phyloP scores from a whole-genome alignment of 2,888 invertebrate species.

The Meteorus colon region DNA sequence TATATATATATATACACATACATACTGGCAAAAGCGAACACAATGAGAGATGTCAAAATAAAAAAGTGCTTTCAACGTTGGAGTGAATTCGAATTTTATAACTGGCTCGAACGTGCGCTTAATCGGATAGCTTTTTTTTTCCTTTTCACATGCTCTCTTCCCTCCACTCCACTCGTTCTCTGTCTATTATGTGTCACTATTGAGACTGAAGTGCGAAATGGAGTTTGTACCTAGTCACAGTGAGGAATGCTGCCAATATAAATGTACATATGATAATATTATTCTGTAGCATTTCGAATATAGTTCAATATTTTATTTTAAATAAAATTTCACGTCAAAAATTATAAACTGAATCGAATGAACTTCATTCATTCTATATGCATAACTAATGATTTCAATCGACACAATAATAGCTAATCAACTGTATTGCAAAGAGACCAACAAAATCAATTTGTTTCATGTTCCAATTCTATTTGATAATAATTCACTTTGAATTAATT shows the following conservation, averaged over 20 bases:
- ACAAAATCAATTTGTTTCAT: no score
- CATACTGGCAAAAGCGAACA: background rate
- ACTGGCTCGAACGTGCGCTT: constrained; percentile 30
- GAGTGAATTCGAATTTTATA: constrained; percentile 29
- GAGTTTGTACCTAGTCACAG: background rate
- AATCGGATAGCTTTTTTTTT: constrained; percentile 21
- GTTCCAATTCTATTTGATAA: no score
- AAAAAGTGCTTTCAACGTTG: constrained; percentile 25
- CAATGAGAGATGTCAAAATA: background rate
- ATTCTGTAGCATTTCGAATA: background rate
- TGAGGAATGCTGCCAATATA: background rate
- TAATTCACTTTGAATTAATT: no score
- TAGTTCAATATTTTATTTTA: background rate
- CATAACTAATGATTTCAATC: no score
- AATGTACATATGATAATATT: background rate
- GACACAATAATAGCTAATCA: no score
- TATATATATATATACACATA: background rate
- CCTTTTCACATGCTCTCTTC: background rate
- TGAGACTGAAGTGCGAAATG: constrained; percentile 6
- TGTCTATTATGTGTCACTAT: constrained; percentile 1
- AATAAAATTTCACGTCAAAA: background rate
- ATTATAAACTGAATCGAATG: no score
- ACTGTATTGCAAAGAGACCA: no score
- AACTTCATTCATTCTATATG: no score
- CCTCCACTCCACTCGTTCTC: background rate